Evolutionary conservation across 2,113 vertebrate species (phyloP).

Genomic region (Varanus salvator): DNA sequence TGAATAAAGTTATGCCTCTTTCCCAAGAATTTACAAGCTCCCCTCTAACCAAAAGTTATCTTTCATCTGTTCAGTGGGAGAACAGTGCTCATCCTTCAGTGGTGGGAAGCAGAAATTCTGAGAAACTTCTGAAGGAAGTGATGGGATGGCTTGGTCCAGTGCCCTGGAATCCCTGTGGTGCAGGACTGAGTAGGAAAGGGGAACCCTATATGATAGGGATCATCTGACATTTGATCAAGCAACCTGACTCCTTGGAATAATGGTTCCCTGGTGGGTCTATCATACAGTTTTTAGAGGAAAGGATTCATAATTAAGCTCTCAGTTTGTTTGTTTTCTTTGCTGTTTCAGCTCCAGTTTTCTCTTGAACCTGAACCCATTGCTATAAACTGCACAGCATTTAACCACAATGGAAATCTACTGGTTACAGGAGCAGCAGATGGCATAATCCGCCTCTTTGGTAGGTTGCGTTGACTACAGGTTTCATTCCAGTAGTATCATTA

Average conservation of each 20-base stretch:
- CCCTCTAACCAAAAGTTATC: neutral
- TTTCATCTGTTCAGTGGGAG: constrained; percentile 23
- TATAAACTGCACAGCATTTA: constrained; percentile 95
- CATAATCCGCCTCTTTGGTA: constrained; percentile 93
- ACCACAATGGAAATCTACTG: constrained; percentile 96
- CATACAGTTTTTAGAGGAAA: neutral
- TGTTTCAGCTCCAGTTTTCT: constrained; percentile 89
- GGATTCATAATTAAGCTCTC: neutral
- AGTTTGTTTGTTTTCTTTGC: constrained; percentile 12
- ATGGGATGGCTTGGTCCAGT: neutral
- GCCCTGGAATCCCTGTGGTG: neutral
- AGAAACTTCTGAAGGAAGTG: neutral
- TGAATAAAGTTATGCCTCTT: neutral
- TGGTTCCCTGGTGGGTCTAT: neutral
- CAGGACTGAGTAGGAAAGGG: neutral
- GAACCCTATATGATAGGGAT: neutral
- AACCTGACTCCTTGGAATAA: neutral
- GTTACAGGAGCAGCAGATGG: constrained; percentile 96
- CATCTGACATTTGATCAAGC: neutral
- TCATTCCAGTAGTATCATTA: neutral
- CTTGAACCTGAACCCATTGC: constrained; percentile 93
- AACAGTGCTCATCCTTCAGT: constrained; percentile 37
- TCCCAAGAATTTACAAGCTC: neutral
- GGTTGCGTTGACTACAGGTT: neutral
- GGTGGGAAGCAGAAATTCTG: neutral